Evolutionary conservation across 2,113 vertebrate genomes (phyloP), one percentile per base, ranked within the genome.

Genomic region (Mohoua ochrocephala): DNA sequence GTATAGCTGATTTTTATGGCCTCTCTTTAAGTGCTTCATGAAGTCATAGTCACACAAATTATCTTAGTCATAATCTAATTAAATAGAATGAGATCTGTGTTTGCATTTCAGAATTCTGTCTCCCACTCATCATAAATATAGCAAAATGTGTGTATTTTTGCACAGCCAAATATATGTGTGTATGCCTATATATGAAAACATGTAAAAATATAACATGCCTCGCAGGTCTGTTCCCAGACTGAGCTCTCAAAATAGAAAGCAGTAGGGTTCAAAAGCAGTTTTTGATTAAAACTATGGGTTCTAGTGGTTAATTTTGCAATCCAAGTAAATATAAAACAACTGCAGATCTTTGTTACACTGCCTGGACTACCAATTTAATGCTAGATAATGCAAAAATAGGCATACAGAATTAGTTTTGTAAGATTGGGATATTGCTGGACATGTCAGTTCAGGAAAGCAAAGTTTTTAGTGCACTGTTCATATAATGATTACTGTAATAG

Each of bases 41-140:
- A 93, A 94, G 69, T 93, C 81, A 87, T 56, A 92, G 70, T 94
- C 81, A 94, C 44, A 63, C n/a, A 92, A 95, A 94, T 91, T 84
- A 45, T 82, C 53, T 95, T 87, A 96, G 84, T 95, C 87, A 91
- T 42, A 76, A 79, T 91, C 74, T 93, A 89, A 94, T 95, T 89
- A 92, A 95, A 82, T 53, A 91, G 53, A 60, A 47, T 76, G 84
- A 89, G 57, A 57, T 50, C 49, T 87, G 26, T 95, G 71, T 84
- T 95, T 96, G 53, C 74, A 94, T 94, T 94, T 91, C 74, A 82
- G 84, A 91, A 73, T 79, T 89, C 53, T 64, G 19, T 44, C 70
- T 96, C 89, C 91, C 74, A 94, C 91, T 85, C 80, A 81, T 12
- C 53, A 91, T 30, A 96, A 91, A 91, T 84, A 91, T 82, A 95